Evolutionary conservation across 1,140 invertebrate genomes (phyloP).

Genomic region (Muscidifurax raptorellus): DNA sequence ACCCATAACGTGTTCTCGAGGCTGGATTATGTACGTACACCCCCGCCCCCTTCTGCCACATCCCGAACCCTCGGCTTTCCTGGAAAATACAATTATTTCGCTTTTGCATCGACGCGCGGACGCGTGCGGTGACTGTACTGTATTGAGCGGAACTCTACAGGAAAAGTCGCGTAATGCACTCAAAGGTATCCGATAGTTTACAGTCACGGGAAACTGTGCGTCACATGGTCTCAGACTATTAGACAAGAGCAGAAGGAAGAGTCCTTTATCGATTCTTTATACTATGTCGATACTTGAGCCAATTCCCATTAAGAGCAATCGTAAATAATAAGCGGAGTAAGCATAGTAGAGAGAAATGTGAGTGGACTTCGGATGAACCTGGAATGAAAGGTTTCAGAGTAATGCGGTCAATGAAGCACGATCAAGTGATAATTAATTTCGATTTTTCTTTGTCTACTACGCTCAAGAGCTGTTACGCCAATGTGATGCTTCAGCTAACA

Average conservation of each 20-base stretch:
- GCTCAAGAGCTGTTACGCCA: no score
- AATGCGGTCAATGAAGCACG: no score
- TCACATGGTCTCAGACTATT: background rate
- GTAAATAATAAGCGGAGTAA: no score
- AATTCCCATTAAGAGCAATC: no score
- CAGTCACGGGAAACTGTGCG: background rate
- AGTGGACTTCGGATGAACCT: no score
- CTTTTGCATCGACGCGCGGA: background rate
- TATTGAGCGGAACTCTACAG: background rate
- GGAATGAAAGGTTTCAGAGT: no score
- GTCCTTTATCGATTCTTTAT: no score
- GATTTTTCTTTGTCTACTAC: no score
- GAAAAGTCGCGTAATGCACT: background rate
- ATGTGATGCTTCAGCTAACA: background rate
- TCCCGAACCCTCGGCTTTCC: background rate
- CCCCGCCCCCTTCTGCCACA: background rate
- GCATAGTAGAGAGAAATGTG: no score
- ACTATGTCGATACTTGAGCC: no score
- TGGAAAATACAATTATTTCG: conserved; percentile 28
- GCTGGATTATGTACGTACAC: conserved; percentile 1
- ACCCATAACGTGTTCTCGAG: background rate
- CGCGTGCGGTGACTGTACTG: background rate
- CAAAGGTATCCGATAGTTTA: conserved; percentile 8
- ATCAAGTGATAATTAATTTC: no score
- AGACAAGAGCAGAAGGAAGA: no score